Base-by-base conservation (phyloP, 2,113 vertebrate genomes). In the Neodontobutis hainanensis region DNA sequence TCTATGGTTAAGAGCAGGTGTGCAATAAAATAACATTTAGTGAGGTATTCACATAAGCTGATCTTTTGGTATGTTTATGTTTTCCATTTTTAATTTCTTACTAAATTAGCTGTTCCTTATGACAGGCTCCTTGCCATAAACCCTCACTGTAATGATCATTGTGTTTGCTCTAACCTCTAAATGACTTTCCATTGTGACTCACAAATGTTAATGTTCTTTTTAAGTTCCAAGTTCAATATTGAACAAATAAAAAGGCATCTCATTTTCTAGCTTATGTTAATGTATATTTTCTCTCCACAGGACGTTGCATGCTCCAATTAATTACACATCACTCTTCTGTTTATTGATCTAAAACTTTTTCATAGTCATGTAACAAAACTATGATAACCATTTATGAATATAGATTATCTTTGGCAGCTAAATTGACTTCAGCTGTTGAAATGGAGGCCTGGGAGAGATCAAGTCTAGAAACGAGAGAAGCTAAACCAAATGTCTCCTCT, bases 171-270 rank as follows among this genome's bases (percentile, higher is more conserved):
- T 64, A 52, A 74, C 50, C 69, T 69, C 52, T 70, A 73, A 82
- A 72, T 71, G 74, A 73, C 67, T 68, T 48, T 78, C 58, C 60
- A 36, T 42, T 53, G 5, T 61, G 43, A 63, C 65, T 78, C 52
- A 71, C 65, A 69, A 19, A 72, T 42, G 38, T 65, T 76, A 68
- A 88, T 71, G 79, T 46, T 76, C 68, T 55, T 55, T 61, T 65
- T 74, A 61, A 77, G 69, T 61, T 45, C 36, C 11, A 50, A 27
- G 59, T 36, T 84, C 73, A 87, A 87, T 85, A 86, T 83, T 83
- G 73, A n/a, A 85, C 77, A 43, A 40, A 61, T 0, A 65, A 45
- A 61, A 61, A 67, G 52, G 3, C 19, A 46, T 68, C 5, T 14
- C 11, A n/a, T 65, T 51, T 67, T 34, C 16, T 53, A 48, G 19